These are phyloP conservation scores for Drosophila ezoana DNA, from an alignment of 2,888 invertebrate species.

Conservation along the genomic window DNA sequence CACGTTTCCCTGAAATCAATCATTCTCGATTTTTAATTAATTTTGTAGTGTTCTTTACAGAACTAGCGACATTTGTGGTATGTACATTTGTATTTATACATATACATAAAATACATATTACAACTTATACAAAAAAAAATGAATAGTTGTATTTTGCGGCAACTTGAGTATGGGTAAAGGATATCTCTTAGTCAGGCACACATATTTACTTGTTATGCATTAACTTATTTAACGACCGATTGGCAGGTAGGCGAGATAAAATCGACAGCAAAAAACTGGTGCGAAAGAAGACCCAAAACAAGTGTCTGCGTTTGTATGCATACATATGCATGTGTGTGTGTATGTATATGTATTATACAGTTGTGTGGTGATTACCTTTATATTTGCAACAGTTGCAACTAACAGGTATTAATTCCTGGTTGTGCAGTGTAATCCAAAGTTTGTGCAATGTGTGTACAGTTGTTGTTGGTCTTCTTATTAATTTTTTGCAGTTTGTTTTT, in stretches of 20 bases:
- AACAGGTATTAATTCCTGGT: constrained; percentile 43
- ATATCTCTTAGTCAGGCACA: neutral
- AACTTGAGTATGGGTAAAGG: neutral
- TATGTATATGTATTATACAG: constrained; percentile 4
- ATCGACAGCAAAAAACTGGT: constrained; percentile 11
- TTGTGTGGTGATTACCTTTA: constrained; percentile 43
- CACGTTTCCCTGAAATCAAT: too few relatives aligned
- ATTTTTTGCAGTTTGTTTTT: constrained; percentile 23
- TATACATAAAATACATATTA: too few relatives aligned
- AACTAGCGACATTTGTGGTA: too few relatives aligned
- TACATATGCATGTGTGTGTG: neutral
- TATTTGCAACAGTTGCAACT: constrained; percentile 38
- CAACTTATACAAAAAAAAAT: too few relatives aligned
- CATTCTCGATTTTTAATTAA: too few relatives aligned
- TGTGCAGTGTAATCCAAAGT: constrained; percentile 52
- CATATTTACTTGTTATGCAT: neutral
- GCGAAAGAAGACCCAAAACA: constrained; percentile 12
- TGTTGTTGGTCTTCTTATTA: constrained; percentile 26
- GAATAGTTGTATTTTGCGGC: too few relatives aligned
- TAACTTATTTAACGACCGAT: constrained; percentile 12
- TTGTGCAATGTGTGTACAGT: constrained; percentile 32
- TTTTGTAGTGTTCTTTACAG: too few relatives aligned
- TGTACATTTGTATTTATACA: too few relatives aligned
- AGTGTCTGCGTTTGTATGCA: constrained; percentile 1
- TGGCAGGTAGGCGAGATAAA: constrained; percentile 29